phyloP scores from a whole-genome alignment of 2,797 vertebrate genomes.

The Lates japonicus region DNA sequence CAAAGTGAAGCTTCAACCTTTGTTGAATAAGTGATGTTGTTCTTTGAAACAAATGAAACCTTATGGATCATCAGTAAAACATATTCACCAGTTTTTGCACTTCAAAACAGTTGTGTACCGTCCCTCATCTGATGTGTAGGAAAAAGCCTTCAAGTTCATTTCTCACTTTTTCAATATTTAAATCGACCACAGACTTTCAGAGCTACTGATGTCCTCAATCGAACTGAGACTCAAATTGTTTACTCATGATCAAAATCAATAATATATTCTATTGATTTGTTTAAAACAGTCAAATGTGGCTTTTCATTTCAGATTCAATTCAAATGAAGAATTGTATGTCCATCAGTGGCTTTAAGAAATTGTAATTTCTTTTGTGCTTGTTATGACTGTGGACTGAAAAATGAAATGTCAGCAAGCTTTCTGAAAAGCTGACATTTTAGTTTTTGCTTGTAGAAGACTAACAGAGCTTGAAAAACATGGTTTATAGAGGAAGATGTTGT shows the following conservation, averaged over 20 bases:
- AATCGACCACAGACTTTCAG: slow-evolving; percentile 13
- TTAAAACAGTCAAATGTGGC: background rate
- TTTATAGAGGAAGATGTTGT: background rate
- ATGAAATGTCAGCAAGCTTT: background rate
- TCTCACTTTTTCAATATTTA: slow-evolving; percentile 13
- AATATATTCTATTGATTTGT: slow-evolving; percentile 12
- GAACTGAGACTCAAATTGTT: slow-evolving; percentile 17
- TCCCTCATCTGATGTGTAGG: background rate
- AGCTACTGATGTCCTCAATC: slow-evolving; percentile 26
- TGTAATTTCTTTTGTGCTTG: background rate
- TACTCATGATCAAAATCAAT: background rate
- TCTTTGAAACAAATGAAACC: slow-evolving; percentile 24
- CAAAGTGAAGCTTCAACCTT: slow-evolving; percentile 17
- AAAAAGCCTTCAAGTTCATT: slow-evolving; percentile 10
- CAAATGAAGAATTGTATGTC: background rate
- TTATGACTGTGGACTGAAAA: background rate
- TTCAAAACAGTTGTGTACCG: background rate
- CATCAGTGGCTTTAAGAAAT: background rate
- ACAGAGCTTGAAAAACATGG: background rate
- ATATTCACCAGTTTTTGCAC: background rate
- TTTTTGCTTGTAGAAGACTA: background rate
- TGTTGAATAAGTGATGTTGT: background rate
- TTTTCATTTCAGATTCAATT: background rate
- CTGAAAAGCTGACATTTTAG: slow-evolving; percentile 8
- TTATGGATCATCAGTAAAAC: slow-evolving; percentile 1